Conservation (phyloP, 1,140 invertebrate species). For the Babylonia areolata region DNA sequence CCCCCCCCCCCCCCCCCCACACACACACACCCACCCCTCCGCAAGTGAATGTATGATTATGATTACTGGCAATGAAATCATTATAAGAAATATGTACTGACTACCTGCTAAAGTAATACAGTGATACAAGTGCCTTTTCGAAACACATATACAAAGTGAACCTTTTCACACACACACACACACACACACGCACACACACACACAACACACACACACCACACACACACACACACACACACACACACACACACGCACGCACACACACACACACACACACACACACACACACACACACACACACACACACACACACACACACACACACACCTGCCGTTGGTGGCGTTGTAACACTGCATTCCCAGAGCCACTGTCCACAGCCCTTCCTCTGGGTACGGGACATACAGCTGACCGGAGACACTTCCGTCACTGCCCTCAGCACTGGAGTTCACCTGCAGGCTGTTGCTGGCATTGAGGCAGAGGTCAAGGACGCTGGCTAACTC, state of each 20-base stretch:
- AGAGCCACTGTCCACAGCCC: conserved; percentile 80
- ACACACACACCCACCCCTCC: no score
- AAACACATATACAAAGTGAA: no score
- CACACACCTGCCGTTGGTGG: conserved; percentile 43
- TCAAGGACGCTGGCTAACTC: conserved; percentile 18
- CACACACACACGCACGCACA: not conserved
- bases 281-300: conserved; percentile 20
- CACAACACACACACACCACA: not conserved
- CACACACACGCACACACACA: no score
- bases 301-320: conserved; percentile 7
- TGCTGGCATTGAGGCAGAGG: conserved; percentile 35
- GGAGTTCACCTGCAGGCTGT: conserved; percentile 30
- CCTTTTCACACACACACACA: no score
- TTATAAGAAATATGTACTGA: no score
- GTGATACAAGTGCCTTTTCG: no score
- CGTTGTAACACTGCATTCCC: conserved; percentile 56
- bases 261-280: not conserved
- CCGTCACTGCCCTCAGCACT: conserved; percentile 7
- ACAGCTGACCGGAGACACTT: conserved; percentile 9
- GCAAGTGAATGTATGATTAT: no score
- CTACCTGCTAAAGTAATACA: no score
- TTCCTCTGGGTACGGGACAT: conserved; percentile 56
- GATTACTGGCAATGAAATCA: no score
- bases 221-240: not conserved
- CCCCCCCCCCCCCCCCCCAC: no score